Evolutionary conservation across 2,888 invertebrate genomes (phyloP).

Genomic region (Chloroclysta siterata): DNA sequence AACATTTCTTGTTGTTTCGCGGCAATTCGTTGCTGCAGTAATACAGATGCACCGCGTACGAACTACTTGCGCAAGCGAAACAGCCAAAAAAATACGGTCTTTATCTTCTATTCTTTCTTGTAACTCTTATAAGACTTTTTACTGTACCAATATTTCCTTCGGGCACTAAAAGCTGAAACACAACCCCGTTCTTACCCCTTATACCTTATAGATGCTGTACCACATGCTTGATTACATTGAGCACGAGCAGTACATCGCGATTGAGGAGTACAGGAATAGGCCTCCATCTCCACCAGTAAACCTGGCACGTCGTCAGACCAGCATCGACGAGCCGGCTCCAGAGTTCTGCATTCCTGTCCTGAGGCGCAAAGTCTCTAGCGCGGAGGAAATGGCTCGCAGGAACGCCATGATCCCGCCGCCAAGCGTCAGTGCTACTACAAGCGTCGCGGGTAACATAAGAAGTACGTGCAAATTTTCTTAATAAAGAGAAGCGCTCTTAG

Average conservation of each 20-base stretch:
- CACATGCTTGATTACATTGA: constrained; percentile 97
- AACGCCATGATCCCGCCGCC: constrained; percentile 85
- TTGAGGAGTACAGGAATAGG: constrained; percentile 30
- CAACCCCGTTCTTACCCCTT: too few species aligned
- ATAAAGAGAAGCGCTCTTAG: background rate
- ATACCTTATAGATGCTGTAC: constrained; percentile 88
- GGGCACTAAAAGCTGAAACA: too few species aligned
- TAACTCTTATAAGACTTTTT: too few species aligned
- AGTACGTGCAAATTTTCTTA: constrained; percentile 36
- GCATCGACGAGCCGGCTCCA: constrained; percentile 92
- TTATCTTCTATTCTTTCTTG: too few species aligned
- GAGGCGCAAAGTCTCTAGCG: constrained; percentile 22
- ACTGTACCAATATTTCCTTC: too few species aligned
- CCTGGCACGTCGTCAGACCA: constrained; percentile 85
- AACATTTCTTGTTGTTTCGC: too few species aligned
- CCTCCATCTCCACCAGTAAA: constrained; percentile 85
- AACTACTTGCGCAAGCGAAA: too few species aligned
- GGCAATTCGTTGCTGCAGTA: too few species aligned
- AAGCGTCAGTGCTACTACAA: constrained; percentile 33
- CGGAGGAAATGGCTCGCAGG: constrained; percentile 92
- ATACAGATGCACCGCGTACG: too few species aligned
- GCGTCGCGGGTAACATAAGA: constrained; percentile 42
- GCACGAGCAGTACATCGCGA: constrained; percentile 64
- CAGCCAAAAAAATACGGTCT: too few species aligned
- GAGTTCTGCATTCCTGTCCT: constrained; percentile 94